Conservation (phyloP, 2,888 invertebrate species). For the Eumerus sabulonum region DNA sequence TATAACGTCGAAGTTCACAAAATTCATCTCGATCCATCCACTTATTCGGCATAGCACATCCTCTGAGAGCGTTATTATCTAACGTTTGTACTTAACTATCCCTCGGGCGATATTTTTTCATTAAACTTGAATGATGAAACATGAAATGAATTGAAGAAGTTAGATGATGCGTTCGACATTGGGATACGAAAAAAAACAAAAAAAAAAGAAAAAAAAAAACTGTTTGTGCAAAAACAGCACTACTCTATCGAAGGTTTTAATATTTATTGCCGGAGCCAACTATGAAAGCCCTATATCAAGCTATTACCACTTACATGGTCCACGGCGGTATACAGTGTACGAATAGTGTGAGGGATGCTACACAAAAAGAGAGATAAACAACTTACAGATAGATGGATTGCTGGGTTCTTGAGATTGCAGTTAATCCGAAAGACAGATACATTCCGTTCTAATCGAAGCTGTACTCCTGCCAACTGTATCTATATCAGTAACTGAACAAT, state of each 20-base stretch:
- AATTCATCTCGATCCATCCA: too few relatives aligned
- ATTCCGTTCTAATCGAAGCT: conserved; percentile 44
- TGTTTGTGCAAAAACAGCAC: conserved; percentile 10
- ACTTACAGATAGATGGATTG: conserved; percentile 55
- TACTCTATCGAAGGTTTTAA: conserved; percentile 57
- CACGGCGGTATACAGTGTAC: background rate
- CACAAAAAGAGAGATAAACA: conserved; percentile 19
- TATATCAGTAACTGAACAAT: conserved; percentile 35
- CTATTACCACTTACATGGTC: conserved; percentile 26
- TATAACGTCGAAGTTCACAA: background rate
- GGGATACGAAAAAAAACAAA: background rate
- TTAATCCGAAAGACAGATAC: conserved; percentile 39
- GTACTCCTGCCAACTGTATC: conserved; percentile 32
- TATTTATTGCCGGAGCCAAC: conserved; percentile 57
- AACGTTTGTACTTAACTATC: conserved; percentile 54
- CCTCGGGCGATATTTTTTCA: conserved; percentile 65
- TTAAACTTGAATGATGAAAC: conserved; percentile 68
- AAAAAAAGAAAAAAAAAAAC: background rate
- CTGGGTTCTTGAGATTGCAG: conserved; percentile 52
- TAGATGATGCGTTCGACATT: conserved; percentile 41
- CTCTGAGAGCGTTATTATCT: conserved; percentile 47
- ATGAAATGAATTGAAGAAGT: conserved; percentile 65
- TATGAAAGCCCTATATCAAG: conserved; percentile 43
- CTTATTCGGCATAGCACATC: conserved; percentile 25
- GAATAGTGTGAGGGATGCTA: too few relatives aligned